Evolutionary conservation across 2,888 invertebrate species (phyloP).

Genomic region (Pyrrhosoma nymphula): DNA sequence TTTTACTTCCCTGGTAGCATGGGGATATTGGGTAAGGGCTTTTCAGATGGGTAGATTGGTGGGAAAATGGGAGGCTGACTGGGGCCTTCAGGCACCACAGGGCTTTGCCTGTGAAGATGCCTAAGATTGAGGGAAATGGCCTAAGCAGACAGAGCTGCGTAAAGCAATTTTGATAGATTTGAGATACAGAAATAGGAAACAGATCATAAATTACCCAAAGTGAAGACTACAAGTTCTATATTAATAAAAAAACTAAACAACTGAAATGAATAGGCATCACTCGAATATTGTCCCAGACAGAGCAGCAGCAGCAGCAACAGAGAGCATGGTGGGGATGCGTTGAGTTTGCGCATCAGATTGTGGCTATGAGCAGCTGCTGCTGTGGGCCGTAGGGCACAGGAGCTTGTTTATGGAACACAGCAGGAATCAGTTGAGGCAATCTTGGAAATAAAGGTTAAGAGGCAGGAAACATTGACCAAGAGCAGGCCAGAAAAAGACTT

Average conservation of each 20-base stretch:
- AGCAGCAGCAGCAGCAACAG: slow-evolving; percentile 47
- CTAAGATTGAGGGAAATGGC: slow-evolving; percentile 61
- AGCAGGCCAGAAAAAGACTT: slow-evolving; percentile 64
- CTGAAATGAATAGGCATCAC: slow-evolving; percentile 71
- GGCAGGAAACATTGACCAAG: slow-evolving; percentile 71
- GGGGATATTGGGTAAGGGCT: slow-evolving; percentile 43
- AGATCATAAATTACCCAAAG: slow-evolving; percentile 73
- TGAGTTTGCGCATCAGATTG: slow-evolving; percentile 26
- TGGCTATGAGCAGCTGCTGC: slow-evolving; percentile 60
- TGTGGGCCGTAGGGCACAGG: slow-evolving; percentile 29
- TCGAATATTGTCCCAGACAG: slow-evolving; percentile 71
- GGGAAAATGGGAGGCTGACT: slow-evolving; percentile 38
- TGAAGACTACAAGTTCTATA: slow-evolving; percentile 71
- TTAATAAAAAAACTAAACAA: slow-evolving; percentile 69
- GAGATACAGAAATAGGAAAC: slow-evolving; percentile 72
- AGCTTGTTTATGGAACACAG: slow-evolving; percentile 27
- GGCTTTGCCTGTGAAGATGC: slow-evolving; percentile 34
- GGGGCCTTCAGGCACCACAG: slow-evolving; percentile 38
- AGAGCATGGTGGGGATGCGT: not conserved
- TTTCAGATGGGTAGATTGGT: slow-evolving; percentile 21
- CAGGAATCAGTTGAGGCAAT: slow-evolving; percentile 31
- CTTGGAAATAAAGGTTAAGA: slow-evolving; percentile 49
- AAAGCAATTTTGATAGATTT: slow-evolving; percentile 68
- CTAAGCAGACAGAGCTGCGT: slow-evolving; percentile 65
- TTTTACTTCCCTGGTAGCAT: slow-evolving; percentile 14